phyloP scores from a whole-genome alignment of 2,797 vertebrate genomes.

The Pseudochirops cupreus region DNA sequence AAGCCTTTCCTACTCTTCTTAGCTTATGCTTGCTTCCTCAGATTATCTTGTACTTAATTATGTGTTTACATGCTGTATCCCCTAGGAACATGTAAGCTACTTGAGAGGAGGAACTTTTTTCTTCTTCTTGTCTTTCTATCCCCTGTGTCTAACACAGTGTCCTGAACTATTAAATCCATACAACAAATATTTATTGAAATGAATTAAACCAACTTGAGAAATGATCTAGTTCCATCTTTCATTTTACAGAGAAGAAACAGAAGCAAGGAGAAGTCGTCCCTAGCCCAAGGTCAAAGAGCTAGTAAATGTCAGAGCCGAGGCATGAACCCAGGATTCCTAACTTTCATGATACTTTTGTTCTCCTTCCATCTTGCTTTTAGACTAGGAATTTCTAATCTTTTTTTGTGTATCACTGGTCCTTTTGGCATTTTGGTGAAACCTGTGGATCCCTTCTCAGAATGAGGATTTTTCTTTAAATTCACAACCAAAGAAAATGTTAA shows the following conservation, averaged over 20 bases:
- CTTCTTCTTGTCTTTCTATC: not conserved
- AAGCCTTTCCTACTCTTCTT: not conserved
- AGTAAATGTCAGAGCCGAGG: not conserved
- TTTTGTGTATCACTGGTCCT: not conserved
- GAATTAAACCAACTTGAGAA: not conserved
- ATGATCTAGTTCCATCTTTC: not conserved
- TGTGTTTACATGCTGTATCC: not conserved
- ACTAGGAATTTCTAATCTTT: not conserved
- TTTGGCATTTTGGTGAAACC: not conserved
- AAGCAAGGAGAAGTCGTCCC: not conserved
- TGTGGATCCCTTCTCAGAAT: not conserved
- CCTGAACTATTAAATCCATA: not conserved
- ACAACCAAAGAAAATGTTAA: not conserved
- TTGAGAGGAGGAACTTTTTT: not conserved
- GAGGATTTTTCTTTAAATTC: not conserved
- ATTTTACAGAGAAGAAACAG: not conserved
- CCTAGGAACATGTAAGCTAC: not conserved
- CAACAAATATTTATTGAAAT: not conserved
- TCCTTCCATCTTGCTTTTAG: not conserved
- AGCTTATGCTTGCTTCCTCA: not conserved
- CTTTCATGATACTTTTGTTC: not conserved
- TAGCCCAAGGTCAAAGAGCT: not conserved
- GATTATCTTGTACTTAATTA: not conserved
- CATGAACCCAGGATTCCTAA: not conserved
- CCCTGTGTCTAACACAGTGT: not conserved